Evolutionary conservation across 2,113 vertebrate genomes (phyloP).

Genomic region (Columba livia): DNA sequence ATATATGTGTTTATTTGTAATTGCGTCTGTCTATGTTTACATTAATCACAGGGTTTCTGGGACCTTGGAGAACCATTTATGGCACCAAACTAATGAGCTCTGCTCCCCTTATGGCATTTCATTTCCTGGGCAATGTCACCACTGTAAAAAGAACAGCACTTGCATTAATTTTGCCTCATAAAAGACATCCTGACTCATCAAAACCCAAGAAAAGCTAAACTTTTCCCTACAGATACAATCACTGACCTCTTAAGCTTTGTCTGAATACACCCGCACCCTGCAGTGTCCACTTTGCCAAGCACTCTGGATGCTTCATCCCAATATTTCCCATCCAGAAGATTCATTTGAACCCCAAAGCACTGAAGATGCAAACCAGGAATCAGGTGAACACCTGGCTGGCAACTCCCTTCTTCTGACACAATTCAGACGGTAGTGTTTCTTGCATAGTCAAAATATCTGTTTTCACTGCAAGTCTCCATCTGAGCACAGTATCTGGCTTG

Average conservation of each 20-base stretch:
- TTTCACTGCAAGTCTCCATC: neutral
- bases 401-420: neutral
- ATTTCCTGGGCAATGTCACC: slow-evolving; percentile 1
- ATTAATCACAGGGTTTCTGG: neutral
- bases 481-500: neutral
- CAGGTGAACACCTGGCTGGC: neutral
- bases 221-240: neutral
- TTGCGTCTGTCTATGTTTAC: neutral
- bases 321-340: neutral
- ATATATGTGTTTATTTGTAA: neutral
- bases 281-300: neutral
- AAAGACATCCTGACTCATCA: slow-evolving; percentile 1
- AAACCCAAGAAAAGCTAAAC: neutral
- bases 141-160: neutral
- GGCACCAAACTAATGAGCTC: slow-evolving; percentile 15
- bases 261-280: neutral
- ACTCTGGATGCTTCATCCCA: neutral
- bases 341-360: neutral
- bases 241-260: neutral
- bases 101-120: neutral
- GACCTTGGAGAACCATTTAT: neutral
- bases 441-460: neutral
- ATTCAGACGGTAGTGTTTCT: neutral
- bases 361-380: neutral
- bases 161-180: slow-evolving; percentile 14